Percentiles rank a stretch among this genome's conserved stretches.
Evolutionary conservation across 1,140 invertebrate species (phyloP).

Genomic region (Camponotus pennsylvanicus): DNA sequence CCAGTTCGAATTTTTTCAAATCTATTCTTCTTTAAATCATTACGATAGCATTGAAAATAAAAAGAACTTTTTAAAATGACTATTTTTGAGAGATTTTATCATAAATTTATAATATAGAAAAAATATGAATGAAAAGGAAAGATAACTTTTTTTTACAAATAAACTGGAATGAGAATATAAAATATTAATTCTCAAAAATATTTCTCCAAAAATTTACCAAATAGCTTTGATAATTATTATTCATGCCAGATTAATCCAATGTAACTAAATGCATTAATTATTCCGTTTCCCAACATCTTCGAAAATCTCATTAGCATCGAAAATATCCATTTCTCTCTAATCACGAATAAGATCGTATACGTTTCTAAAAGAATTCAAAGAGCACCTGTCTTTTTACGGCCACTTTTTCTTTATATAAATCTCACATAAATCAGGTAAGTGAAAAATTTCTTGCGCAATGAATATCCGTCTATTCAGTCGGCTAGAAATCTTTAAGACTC

Average conservation of each 20-base stretch:
- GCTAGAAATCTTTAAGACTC: neutral
- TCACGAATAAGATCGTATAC: neutral
- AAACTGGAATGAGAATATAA: no score
- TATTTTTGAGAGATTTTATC: neutral
- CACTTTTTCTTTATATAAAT: slow-evolving; percentile 18
- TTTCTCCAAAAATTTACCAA: neutral
- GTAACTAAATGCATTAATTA: slow-evolving; percentile 10
- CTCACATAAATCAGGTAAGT: slow-evolving; percentile 70
- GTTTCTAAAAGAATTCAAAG: neutral
- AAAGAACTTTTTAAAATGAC: neutral
- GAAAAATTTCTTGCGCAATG: slow-evolving; percentile 16
- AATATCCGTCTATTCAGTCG: neutral
- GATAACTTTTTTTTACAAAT: no score
- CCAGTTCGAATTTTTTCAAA: neutral
- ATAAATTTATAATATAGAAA: neutral
- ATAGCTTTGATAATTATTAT: slow-evolving; percentile 3
- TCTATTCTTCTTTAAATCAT: neutral
- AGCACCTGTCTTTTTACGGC: slow-evolving; percentile 18
- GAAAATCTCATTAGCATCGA: neutral
- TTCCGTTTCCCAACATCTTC: neutral
- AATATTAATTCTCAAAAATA: neutral
- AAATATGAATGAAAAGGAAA: neutral
- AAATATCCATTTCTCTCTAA: neutral
- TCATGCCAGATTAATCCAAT: neutral
- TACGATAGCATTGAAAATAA: neutral